Base-by-base conservation (phyloP, 2,797 vertebrate genomes). In the Gadopsis bispinosus region DNA sequence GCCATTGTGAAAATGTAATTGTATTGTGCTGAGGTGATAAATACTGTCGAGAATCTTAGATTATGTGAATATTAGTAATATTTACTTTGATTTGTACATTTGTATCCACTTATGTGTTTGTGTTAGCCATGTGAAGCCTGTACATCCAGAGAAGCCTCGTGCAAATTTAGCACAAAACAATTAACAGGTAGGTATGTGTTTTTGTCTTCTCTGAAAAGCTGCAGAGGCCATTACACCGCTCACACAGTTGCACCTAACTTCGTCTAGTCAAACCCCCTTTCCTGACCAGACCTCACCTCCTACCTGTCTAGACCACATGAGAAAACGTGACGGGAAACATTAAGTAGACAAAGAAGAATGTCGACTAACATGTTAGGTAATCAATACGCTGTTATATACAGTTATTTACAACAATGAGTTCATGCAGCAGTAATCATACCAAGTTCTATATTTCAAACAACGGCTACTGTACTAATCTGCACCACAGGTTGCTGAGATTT, bases 281-380 rank as follows among this genome's bases (percentile, higher is more conserved):
- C 51, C 37, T 79, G 26, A 60, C 13, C 6, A 12, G 63, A 26
- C 19, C 39, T 59, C 65, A 77, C 80, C 73, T 76, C 79, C 73
- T 48, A 72, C 79, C 62, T 43, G 50, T 81, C 39, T 80, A 55
- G 11, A 85, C 82, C 87, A 71, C 78, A 56, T 73, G 45, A 79
- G n/a, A 77, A 69, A 67, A 47, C 64, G 31, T 60, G 51, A 73
- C 1, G 8, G 69, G 55, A 80, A 82, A 71, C 20, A 65, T 17
- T 14, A 7, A 74, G 39, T 17, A 59, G 45, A 75, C 37, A 33
- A 14, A 43, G 29, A 70, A 41, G n/a, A 73, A 29, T 35, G 37
- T 75, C 11, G 16, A 62, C 55, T 43, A 5, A 20, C 31, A 1
- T 62, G 37, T 70, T 74, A 65, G 37, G 31, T 72, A 17, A 50